A percentile compares a stretch with the other conserved stretches of the same genome.
These are phyloP conservation scores for Didymodactylos carnosus DNA, from an alignment of 2,888 invertebrate species.

Conservation along the genomic window DNA sequence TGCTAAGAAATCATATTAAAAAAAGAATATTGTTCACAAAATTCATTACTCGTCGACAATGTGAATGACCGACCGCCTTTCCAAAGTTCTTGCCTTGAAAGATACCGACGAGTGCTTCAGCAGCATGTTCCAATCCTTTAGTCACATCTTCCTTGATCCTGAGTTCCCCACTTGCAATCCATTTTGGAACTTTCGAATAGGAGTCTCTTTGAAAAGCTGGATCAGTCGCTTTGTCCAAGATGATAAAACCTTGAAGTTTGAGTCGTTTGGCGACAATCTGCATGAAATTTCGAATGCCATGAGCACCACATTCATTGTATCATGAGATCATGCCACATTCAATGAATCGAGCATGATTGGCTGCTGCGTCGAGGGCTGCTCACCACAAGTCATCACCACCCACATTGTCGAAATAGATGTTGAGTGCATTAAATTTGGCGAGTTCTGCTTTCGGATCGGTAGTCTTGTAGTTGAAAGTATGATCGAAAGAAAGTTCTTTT, in stretches of 20 bases:
- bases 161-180: background rate
- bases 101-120: background rate
- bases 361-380: background rate
- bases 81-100: background rate
- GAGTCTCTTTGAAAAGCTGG: background rate
- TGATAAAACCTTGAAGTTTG: background rate
- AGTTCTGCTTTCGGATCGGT: constrained; percentile 40
- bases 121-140: background rate
- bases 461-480: constrained; percentile 52
- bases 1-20: no score
- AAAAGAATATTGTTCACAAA: no score
- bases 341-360: background rate
- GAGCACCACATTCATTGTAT: background rate
- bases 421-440: constrained; percentile 46
- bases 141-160: background rate
- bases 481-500: constrained; percentile 47
- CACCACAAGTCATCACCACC: background rate
- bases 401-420: constrained; percentile 59
- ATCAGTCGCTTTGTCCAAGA: background rate
- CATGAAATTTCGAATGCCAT: background rate
- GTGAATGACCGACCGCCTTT: background rate
- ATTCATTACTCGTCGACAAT: no score
- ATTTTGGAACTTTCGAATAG: background rate
- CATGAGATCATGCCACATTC: background rate
- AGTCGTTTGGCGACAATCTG: background rate